Percentiles rank a stretch among this genome's conserved stretches.
Evolutionary conservation across 2,888 invertebrate genomes (phyloP).

Genomic region (Rhingia rostrata): DNA sequence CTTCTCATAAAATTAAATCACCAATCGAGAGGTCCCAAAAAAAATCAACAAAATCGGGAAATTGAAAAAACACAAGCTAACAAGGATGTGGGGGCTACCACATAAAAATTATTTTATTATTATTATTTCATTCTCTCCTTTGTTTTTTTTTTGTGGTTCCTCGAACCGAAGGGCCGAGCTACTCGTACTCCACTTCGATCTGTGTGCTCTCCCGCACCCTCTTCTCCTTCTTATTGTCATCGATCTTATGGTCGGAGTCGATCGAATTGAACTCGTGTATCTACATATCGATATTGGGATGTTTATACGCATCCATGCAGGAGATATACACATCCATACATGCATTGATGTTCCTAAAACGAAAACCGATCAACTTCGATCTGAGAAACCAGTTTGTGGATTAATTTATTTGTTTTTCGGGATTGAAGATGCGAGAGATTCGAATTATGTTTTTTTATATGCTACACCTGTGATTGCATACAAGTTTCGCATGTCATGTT

Average conservation of each 20-base stretch:
- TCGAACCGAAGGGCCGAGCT: background rate
- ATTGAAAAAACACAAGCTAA: constrained; percentile 49
- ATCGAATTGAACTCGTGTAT: constrained; percentile 46
- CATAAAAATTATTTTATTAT: constrained; percentile 74
- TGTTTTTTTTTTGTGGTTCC: constrained; percentile 30
- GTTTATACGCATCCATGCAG: constrained; percentile 57
- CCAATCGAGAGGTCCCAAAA: constrained; percentile 57
- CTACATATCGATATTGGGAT: constrained; percentile 51
- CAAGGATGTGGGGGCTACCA: constrained; percentile 72
- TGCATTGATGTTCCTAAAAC: constrained; percentile 37
- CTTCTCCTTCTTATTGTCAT: constrained; percentile 20
- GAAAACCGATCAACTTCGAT: constrained; percentile 55
- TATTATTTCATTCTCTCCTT: constrained; percentile 62
- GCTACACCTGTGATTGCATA: constrained; percentile 62
- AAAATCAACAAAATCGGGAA: constrained; percentile 58
- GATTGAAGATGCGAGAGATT: constrained; percentile 40
- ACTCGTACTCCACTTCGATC: constrained; percentile 1
- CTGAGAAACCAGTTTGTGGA: constrained; percentile 51
- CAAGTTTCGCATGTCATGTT: constrained; percentile 62
- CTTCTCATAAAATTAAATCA: constrained; percentile 74
- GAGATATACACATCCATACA: constrained; percentile 42
- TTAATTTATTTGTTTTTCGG: constrained; percentile 68
- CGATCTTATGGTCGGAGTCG: constrained; percentile 7
- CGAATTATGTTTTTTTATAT: constrained; percentile 4
- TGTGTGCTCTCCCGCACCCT: background rate